phyloP scores from a whole-genome alignment of 2,113 vertebrate species.

The Setophaga petechia region DNA sequence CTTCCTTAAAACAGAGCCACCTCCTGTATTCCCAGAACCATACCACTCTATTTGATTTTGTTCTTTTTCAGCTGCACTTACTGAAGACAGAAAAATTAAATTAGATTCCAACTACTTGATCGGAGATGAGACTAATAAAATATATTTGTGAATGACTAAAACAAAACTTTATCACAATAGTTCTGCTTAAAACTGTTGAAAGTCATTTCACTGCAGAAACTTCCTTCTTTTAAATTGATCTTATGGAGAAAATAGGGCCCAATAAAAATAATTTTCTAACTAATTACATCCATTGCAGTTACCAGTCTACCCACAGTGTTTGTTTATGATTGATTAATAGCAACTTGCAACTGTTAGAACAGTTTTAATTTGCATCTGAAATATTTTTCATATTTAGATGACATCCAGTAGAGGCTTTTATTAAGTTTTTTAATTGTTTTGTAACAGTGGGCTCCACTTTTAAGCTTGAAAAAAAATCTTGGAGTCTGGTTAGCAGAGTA shows the following conservation, averaged over 20 bases:
- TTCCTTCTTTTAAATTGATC: background rate
- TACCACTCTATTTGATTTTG: slow-evolving; percentile 4
- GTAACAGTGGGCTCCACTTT: background rate
- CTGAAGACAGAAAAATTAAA: slow-evolving; percentile 10
- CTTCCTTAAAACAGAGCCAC: background rate
- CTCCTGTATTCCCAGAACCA: slow-evolving; percentile 9
- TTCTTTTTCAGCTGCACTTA: slow-evolving; percentile 1
- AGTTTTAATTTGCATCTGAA: background rate
- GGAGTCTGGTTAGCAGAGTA: background rate
- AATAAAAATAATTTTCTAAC: background rate
- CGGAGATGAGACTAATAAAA: background rate
- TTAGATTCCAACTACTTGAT: background rate
- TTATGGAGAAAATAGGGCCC: background rate
- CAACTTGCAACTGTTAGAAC: background rate
- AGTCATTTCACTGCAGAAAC: background rate
- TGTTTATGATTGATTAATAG: background rate
- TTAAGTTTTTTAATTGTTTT: background rate
- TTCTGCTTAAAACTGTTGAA: background rate
- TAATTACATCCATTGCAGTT: background rate
- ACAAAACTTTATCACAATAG: background rate
- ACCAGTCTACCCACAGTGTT: background rate
- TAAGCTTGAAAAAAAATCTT: background rate
- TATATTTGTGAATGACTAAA: background rate
- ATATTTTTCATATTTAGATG: background rate
- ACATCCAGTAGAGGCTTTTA: background rate